Percentiles rank a stretch among this genome's conserved stretches.
Conservation (phyloP, 2,888 invertebrate genomes). For the Gnatocerus cornutus region DNA sequence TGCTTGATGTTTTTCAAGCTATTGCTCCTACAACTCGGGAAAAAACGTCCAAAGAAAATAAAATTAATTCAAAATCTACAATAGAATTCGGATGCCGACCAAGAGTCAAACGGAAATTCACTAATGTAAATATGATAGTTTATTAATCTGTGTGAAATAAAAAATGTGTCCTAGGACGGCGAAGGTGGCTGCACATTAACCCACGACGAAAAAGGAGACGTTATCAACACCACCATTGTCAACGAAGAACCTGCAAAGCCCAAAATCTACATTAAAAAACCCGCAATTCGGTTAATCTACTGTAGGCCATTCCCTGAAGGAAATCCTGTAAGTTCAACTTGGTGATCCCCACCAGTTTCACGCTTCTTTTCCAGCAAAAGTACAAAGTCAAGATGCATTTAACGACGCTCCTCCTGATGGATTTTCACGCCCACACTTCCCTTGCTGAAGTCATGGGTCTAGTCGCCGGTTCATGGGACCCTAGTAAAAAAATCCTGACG, state of each 20-base stretch:
- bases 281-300: constrained; percentile 75
- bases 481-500: constrained; percentile 66
- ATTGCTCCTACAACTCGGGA: constrained; percentile 22
- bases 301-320: constrained; percentile 76
- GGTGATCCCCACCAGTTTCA: neutral
- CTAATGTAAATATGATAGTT: constrained; percentile 68
- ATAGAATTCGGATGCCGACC: constrained; percentile 67
- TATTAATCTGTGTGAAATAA: too few species aligned
- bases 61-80: constrained; percentile 30
- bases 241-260: constrained; percentile 69
- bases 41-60: constrained; percentile 38
- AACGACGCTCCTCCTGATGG: constrained; percentile 78
- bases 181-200: constrained; percentile 79
- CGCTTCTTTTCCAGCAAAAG: constrained; percentile 74
- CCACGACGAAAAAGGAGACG: constrained; percentile 76
- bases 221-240: constrained; percentile 71
- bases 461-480: constrained; percentile 75
- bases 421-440: constrained; percentile 81
- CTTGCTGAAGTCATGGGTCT: constrained; percentile 85
- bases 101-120: constrained; percentile 73
- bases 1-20: constrained; percentile 57
- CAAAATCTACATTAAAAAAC: constrained; percentile 67
- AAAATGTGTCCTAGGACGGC: too few species aligned
- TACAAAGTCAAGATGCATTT: constrained; percentile 75
- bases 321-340: constrained; percentile 72